Percentiles rank a stretch among this genome's conserved stretches.
Conservation (phyloP, 2,888 invertebrate species). For the Camptogramma bilineatum region DNA sequence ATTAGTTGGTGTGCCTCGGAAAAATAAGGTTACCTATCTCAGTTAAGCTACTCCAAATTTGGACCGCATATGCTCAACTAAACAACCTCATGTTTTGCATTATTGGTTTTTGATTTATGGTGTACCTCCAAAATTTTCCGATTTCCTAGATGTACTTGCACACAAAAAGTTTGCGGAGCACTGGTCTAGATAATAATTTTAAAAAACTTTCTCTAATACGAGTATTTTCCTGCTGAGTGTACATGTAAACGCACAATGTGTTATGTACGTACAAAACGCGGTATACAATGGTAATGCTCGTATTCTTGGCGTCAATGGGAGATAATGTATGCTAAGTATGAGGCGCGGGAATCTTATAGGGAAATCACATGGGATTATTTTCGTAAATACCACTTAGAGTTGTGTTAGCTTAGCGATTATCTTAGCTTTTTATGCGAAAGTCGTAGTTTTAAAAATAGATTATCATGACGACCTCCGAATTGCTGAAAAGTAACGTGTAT, state of each 20-base stretch:
- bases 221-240: not conserved
- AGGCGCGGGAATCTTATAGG: constrained; percentile 24
- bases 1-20: too few relatives aligned
- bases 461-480: too few relatives aligned
- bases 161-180: too few relatives aligned
- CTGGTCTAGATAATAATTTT: not conserved
- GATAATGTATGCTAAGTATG: constrained; percentile 34
- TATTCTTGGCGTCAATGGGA: constrained; percentile 30
- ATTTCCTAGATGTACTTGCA: too few relatives aligned
- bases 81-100: too few relatives aligned
- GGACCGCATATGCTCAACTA: too few relatives aligned
- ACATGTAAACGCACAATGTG: constrained; percentile 1
- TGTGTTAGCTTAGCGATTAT: not conserved
- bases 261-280: constrained; percentile 17
- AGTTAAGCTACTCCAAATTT: too few relatives aligned
- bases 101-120: too few relatives aligned
- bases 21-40: too few relatives aligned
- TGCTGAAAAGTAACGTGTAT: too few relatives aligned
- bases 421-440: not conserved
- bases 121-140: too few relatives aligned
- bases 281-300: constrained; percentile 34
- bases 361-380: constrained; percentile 12
- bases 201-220: not conserved
- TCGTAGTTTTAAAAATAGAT: not conserved
- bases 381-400: constrained; percentile 8